phyloP scores from a whole-genome alignment of 2,113 vertebrate species.

The Cottus gobio region DNA sequence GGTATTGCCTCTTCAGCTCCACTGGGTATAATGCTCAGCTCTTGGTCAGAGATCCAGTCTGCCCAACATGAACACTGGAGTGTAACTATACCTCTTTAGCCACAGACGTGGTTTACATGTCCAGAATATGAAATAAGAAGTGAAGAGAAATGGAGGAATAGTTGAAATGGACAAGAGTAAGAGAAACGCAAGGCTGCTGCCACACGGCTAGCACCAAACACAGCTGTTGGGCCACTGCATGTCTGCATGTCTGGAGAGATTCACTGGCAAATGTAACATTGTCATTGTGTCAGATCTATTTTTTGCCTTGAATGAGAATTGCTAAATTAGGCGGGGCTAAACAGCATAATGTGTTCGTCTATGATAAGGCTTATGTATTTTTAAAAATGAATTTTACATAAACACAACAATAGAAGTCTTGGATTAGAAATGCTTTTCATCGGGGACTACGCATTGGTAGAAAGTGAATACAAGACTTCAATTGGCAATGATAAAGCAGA shows the following conservation, averaged over 20 bases:
- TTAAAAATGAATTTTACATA: constrained; percentile 20
- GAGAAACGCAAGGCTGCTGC: constrained; percentile 6
- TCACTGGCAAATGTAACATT: constrained; percentile 3
- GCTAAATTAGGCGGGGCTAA: constrained; percentile 42
- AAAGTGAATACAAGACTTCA: constrained; percentile 57
- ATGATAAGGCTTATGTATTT: constrained; percentile 17
- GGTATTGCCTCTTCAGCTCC: constrained; percentile 7
- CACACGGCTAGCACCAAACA: neutral
- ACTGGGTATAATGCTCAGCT: constrained; percentile 14
- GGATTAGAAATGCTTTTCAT: constrained; percentile 49
- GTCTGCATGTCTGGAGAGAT: neutral
- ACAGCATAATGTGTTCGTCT: constrained; percentile 26
- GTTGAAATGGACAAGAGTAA: constrained; percentile 20
- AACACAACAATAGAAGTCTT: constrained; percentile 38
- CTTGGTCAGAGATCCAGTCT: neutral
- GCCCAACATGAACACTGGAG: constrained; percentile 25
- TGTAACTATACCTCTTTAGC: constrained; percentile 11
- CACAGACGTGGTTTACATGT: constrained; percentile 26
- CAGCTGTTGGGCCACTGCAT: neutral
- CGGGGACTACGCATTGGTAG: constrained; percentile 39
- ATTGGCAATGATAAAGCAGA: constrained; percentile 54
- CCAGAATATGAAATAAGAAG: constrained; percentile 30
- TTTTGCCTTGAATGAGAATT: neutral
- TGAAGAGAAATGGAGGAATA: constrained; percentile 24
- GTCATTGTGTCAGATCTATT: constrained; percentile 15